These are phyloP conservation scores for Diceros bicornis DNA, from an alignment of 2,797 vertebrate genomes.

Conservation along the genomic window DNA sequence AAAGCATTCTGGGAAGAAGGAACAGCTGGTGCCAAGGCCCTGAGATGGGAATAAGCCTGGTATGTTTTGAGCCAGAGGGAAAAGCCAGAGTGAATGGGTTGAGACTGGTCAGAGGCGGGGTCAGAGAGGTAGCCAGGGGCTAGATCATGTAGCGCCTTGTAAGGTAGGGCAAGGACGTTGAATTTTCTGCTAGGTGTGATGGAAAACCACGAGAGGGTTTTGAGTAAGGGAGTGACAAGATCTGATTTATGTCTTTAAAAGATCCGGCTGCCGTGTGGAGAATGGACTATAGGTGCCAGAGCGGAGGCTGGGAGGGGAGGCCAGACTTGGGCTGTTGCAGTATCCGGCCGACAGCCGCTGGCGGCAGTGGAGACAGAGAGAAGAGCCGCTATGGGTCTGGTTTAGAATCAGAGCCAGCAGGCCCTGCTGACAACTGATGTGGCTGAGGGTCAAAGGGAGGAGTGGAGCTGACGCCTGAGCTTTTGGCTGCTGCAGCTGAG, in stretches of 20 bases:
- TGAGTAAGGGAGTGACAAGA: neutral
- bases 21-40: neutral
- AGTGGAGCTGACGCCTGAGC: neutral
- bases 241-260: slow-evolving; percentile 48
- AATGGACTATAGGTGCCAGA: neutral
- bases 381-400: neutral
- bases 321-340: neutral
- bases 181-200: neutral
- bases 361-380: neutral
- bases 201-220: neutral
- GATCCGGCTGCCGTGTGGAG: neutral
- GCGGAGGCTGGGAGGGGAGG: neutral
- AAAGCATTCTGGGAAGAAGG: neutral
- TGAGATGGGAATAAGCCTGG: neutral
- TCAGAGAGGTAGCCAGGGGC: neutral
- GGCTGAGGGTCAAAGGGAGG: slow-evolving; percentile 46
- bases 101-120: neutral
- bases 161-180: neutral
- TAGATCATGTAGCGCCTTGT: neutral
- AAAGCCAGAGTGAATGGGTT: too few relatives aligned
- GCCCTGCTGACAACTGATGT: neutral
- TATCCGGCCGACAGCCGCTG: neutral
- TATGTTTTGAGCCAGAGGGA: neutral
- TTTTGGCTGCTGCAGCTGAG: neutral
- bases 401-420: slow-evolving; percentile 47